A percentile compares a stretch with the other conserved stretches of the same genome.
phyloP scores from a whole-genome alignment of 2,888 invertebrate genomes.

The Tricholauxania praeusta region DNA sequence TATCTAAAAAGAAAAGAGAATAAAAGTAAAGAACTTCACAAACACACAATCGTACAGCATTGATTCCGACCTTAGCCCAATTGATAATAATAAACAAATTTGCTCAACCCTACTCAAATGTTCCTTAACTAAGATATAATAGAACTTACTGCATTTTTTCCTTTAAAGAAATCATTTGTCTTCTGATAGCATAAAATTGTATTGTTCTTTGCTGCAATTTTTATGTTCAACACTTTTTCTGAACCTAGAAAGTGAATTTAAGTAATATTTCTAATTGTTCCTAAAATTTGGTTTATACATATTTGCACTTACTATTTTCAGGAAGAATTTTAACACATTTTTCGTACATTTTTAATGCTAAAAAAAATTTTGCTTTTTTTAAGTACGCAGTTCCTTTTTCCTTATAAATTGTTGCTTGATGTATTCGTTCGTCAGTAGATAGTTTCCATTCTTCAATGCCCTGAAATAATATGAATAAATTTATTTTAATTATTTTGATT shows the following conservation, averaged over 20 bases:
- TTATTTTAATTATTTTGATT: too few species aligned
- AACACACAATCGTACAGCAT: too few species aligned
- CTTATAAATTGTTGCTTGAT: slow-evolving; percentile 85
- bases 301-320: slow-evolving; percentile 48
- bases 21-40: too few species aligned
- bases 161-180: slow-evolving; percentile 76
- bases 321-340: slow-evolving; percentile 71
- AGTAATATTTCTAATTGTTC: too few species aligned
- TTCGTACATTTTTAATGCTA: slow-evolving; percentile 90
- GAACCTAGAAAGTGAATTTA: slow-evolving; percentile 58
- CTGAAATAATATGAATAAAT: slow-evolving; percentile 60
- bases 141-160: slow-evolving; percentile 71
- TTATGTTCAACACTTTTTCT: slow-evolving; percentile 70
- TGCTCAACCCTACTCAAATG: too few species aligned
- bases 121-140: too few species aligned
- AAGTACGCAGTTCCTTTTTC: slow-evolving; percentile 93
- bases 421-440: slow-evolving; percentile 82
- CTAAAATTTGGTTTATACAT: background rate
- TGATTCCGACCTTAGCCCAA: too few species aligned
- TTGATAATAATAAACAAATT: too few species aligned
- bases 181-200: slow-evolving; percentile 83
- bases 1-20: too few species aligned
- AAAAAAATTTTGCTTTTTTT: slow-evolving; percentile 79
- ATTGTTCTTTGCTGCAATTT: slow-evolving; percentile 83
- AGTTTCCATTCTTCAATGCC: slow-evolving; percentile 86